These are phyloP conservation scores for Drosophila mayri DNA, from an alignment of 1,140 invertebrate species.

Conservation along the genomic window DNA sequence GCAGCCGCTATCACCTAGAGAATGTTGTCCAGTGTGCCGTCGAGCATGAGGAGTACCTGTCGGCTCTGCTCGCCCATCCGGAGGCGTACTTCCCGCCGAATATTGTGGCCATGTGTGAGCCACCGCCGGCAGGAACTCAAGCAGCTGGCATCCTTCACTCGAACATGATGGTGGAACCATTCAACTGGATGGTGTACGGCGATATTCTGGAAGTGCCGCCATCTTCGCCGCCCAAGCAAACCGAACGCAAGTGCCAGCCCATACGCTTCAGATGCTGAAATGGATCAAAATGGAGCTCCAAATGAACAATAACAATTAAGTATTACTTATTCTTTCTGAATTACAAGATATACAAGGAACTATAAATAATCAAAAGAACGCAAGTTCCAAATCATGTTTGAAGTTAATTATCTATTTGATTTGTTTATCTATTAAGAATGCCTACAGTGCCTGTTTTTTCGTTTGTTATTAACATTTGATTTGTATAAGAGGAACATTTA, in stretches of 20 bases:
- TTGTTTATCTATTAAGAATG: slow-evolving; percentile 3
- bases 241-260: slow-evolving; percentile 6
- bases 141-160: background rate
- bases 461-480: background rate
- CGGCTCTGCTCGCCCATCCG: slow-evolving; percentile 37
- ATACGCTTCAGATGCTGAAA: slow-evolving; percentile 20
- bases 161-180: background rate
- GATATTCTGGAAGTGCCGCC: slow-evolving; percentile 39
- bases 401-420: background rate
- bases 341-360: too few species aligned
- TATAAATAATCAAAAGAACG: background rate
- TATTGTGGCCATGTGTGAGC: slow-evolving; percentile 45
- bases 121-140: background rate
- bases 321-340: background rate
- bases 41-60: slow-evolving; percentile 50
- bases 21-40: slow-evolving; percentile 36
- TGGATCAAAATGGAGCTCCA: too few species aligned
- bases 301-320: too few species aligned
- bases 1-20: slow-evolving; percentile 36
- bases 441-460: slow-evolving; percentile 26
- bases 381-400: background rate
- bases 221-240: slow-evolving; percentile 53
- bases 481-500: slow-evolving; percentile 26
- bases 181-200: slow-evolving; percentile 20
- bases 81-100: slow-evolving; percentile 59